phyloP scores from a whole-genome alignment of 2,888 invertebrate species.

The Apamea monoglypha region DNA sequence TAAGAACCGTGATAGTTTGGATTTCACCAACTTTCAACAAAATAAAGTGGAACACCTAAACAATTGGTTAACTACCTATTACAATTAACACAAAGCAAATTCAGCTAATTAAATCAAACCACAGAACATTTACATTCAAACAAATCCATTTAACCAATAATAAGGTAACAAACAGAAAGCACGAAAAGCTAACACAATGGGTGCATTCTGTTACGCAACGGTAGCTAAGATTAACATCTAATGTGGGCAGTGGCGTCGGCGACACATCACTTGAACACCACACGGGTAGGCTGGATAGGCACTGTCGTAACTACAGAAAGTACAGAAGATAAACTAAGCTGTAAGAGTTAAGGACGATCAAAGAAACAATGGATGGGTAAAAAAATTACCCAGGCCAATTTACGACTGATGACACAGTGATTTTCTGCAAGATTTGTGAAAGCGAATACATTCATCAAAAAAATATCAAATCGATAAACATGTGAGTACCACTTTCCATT shows the following conservation, averaged over 20 bases:
- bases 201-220: constrained; percentile 60
- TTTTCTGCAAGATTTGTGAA: too few species aligned
- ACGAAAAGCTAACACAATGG: constrained; percentile 56
- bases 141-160: constrained; percentile 39
- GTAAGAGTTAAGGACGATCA: too few species aligned
- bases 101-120: constrained; percentile 37
- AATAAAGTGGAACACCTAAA: neutral
- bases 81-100: constrained; percentile 4
- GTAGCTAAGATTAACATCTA: constrained; percentile 70
- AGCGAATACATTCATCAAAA: too few species aligned
- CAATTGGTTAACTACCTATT: neutral
- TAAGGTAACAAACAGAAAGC: constrained; percentile 54
- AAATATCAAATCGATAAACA: too few species aligned
- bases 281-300: constrained; percentile 45
- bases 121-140: constrained; percentile 31
- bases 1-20: neutral
- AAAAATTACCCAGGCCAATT: too few species aligned
- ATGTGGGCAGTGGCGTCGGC: constrained; percentile 71
- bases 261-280: constrained; percentile 61
- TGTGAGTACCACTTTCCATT: too few species aligned
- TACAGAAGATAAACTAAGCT: constrained; percentile 36
- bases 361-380: neutral
- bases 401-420: too few species aligned
- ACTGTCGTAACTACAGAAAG: constrained; percentile 9
- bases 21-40: neutral